phyloP scores from a whole-genome alignment of 2,113 vertebrate genomes.

The Poeciliopsis occidentalis region DNA sequence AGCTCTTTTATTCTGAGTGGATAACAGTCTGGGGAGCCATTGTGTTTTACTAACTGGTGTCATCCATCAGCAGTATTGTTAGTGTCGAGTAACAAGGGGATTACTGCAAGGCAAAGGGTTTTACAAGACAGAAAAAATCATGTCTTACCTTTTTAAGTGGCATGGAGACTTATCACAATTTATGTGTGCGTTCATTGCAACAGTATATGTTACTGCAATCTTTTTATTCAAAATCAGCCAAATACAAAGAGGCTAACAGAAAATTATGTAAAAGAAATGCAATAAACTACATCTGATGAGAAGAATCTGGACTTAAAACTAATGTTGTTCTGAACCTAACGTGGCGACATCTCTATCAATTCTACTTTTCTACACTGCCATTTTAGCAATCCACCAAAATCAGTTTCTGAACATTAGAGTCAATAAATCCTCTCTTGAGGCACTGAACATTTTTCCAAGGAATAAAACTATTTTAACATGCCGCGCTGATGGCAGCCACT shows the following conservation, averaged over 20 bases:
- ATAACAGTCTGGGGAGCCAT: neutral
- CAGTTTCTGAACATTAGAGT: neutral
- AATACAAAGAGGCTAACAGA: too few species aligned
- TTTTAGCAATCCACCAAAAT: neutral
- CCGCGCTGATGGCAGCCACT: neutral
- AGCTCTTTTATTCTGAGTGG: neutral
- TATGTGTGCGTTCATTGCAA: neutral
- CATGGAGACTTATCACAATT: neutral
- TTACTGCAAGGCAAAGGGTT: neutral
- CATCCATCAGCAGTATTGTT: slow-evolving; percentile 7
- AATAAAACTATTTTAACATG: neutral
- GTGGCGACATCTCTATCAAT: neutral
- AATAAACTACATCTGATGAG: too few species aligned
- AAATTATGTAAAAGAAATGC: too few species aligned
- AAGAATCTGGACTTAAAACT: neutral
- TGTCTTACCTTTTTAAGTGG: neutral
- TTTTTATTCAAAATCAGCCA: neutral
- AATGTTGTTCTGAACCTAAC: neutral
- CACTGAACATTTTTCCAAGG: neutral
- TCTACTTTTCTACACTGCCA: neutral
- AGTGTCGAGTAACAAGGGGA: neutral
- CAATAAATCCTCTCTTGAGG: neutral
- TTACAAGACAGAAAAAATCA: neutral
- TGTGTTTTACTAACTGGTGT: neutral
- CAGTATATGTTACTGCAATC: neutral